A percentile compares a stretch with the other conserved stretches of the same genome.
These are phyloP conservation scores for Xenopus laevis DNA, from an alignment of 2,113 vertebrate species.

Conservation along the genomic window DNA sequence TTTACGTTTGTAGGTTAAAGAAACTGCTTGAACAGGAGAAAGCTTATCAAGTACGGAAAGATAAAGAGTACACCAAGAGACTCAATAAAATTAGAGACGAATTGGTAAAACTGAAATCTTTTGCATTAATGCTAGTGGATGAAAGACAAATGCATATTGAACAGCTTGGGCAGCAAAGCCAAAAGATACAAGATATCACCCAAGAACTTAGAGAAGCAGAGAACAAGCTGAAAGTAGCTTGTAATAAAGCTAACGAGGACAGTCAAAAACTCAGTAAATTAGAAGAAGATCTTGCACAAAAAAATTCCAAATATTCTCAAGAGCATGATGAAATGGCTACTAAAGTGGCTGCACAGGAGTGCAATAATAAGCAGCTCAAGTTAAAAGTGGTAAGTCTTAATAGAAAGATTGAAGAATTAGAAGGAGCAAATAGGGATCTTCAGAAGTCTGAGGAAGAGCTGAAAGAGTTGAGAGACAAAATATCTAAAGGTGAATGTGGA, in stretches of 20 bases:
- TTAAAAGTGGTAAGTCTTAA: slow-evolving; percentile 75
- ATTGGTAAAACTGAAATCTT: slow-evolving; percentile 89
- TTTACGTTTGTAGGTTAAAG: slow-evolving; percentile 74
- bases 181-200: slow-evolving; percentile 83
- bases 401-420: slow-evolving; percentile 80
- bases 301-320: slow-evolving; percentile 68
- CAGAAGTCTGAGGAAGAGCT: slow-evolving; percentile 87
- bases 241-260: slow-evolving; percentile 75
- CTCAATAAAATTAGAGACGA: slow-evolving; percentile 84
- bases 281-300: slow-evolving; percentile 81
- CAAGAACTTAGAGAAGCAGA: slow-evolving; percentile 84
- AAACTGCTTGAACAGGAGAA: slow-evolving; percentile 93
- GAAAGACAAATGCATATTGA: slow-evolving; percentile 90
- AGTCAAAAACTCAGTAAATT: slow-evolving; percentile 79
- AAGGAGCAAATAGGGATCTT: slow-evolving; percentile 79
- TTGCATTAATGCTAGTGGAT: slow-evolving; percentile 93
- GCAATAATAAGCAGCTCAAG: slow-evolving; percentile 80
- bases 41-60: slow-evolving; percentile 81
- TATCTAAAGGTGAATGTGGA: slow-evolving; percentile 85
- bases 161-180: slow-evolving; percentile 83
- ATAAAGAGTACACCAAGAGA: slow-evolving; percentile 81
- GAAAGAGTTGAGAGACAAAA: slow-evolving; percentile 85
- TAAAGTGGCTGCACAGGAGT: slow-evolving; percentile 79
- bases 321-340: slow-evolving; percentile 86
- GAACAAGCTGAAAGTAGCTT: slow-evolving; percentile 67